Evolutionary conservation across 1,140 invertebrate genomes (phyloP).

Genomic region (Tribolium madens): DNA sequence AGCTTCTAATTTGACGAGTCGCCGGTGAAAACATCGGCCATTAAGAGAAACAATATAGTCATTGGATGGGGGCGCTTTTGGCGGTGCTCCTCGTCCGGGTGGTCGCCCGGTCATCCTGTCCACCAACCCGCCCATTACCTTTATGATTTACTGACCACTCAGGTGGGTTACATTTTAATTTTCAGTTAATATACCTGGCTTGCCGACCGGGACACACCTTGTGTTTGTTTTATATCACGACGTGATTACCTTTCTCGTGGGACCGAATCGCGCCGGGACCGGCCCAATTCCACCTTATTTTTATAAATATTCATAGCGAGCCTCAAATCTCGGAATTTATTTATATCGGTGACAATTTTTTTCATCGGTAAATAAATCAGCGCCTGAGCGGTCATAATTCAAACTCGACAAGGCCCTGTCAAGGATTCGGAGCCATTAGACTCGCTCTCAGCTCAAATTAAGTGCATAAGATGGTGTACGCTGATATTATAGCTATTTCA

Average conservation of each 20-base stretch:
- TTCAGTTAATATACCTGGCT: slow-evolving; percentile 53
- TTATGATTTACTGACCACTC: slow-evolving; percentile 55
- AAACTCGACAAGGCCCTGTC: not conserved
- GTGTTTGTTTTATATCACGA: slow-evolving; percentile 51
- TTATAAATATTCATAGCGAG: slow-evolving; percentile 1
- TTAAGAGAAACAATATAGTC: slow-evolving; percentile 36
- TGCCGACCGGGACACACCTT: slow-evolving; percentile 48
- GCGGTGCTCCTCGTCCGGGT: slow-evolving; percentile 46
- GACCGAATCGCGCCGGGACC: slow-evolving; percentile 25
- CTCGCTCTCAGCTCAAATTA: slow-evolving; percentile 6
- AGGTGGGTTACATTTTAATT: slow-evolving; percentile 55
- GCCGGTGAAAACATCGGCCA: slow-evolving; percentile 29
- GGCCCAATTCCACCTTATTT: slow-evolving; percentile 7
- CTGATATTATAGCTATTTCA: slow-evolving; percentile 42
- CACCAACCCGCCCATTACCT: slow-evolving; percentile 51
- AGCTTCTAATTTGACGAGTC: slow-evolving; percentile 7
- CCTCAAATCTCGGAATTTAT: too few relatives aligned
- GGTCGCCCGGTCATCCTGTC: slow-evolving; percentile 43
- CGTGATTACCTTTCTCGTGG: slow-evolving; percentile 43
- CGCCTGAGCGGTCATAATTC: not conserved
- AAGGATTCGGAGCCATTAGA: not conserved
- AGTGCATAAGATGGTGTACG: slow-evolving; percentile 17
- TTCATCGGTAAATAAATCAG: slow-evolving; percentile 10
- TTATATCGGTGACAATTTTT: slow-evolving; percentile 17
- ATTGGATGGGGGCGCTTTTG: slow-evolving; percentile 42